phyloP scores from a whole-genome alignment of 2,113 vertebrate genomes.

The Corynorhinus townsendii region DNA sequence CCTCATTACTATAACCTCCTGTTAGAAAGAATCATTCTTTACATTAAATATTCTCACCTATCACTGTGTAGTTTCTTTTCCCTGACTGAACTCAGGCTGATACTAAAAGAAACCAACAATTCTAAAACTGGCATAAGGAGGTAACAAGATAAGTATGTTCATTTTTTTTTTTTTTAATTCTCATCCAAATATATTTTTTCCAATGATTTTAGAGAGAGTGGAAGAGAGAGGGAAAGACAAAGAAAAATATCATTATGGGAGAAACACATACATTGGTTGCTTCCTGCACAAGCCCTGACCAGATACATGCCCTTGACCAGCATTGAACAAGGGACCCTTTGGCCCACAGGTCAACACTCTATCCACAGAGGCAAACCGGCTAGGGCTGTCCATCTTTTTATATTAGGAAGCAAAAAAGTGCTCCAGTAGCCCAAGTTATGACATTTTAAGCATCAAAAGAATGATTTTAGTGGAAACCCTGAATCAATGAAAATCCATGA shows the following conservation, averaged over 20 bases:
- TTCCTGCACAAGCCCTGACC: too few species aligned
- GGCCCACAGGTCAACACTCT: not conserved
- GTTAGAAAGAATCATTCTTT: not conserved
- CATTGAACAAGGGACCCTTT: too few species aligned
- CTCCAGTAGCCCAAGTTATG: not conserved
- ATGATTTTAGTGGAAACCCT: not conserved
- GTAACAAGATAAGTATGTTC: not conserved
- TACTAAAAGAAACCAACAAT: not conserved
- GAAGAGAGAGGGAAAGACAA: too few species aligned
- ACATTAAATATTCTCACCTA: not conserved
- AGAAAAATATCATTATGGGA: too few species aligned
- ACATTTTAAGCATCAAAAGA: slow-evolving; percentile 8
- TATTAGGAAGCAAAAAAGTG: not conserved
- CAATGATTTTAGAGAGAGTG: too few species aligned
- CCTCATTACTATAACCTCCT: not conserved
- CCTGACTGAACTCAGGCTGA: not conserved
- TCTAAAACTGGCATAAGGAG: not conserved
- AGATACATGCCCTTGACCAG: too few species aligned
- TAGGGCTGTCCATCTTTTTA: not conserved
- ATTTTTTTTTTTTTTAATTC: not conserved
- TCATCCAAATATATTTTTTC: too few species aligned
- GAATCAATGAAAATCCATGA: not conserved
- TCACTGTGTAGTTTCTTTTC: not conserved
- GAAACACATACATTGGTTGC: too few species aligned
- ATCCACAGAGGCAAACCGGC: not conserved